Percentiles rank a stretch among this genome's conserved stretches.
These are phyloP conservation scores for Bradypodion pumilum DNA, from an alignment of 2,797 vertebrate genomes.

Conservation along the genomic window DNA sequence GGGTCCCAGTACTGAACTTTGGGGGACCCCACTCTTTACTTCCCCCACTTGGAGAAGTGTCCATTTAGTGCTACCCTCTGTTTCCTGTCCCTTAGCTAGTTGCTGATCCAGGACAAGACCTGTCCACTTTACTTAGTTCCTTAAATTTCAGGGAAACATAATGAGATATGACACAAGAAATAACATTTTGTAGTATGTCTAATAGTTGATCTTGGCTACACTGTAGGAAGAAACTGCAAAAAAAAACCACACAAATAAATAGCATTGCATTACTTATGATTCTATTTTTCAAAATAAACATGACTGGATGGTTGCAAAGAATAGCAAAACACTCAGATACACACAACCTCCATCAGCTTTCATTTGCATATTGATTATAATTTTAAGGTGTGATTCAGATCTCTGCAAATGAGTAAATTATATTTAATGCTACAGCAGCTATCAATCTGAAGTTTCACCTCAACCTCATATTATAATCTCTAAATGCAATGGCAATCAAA, in stretches of 20 bases:
- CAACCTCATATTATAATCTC: not conserved
- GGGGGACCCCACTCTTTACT: too few species aligned
- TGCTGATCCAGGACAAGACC: too few species aligned
- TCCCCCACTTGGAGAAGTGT: too few species aligned
- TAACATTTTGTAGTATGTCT: slow-evolving; percentile 63
- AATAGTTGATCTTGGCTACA: slow-evolving; percentile 47
- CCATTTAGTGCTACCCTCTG: too few species aligned
- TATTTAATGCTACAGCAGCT: slow-evolving; percentile 34
- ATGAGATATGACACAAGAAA: slow-evolving; percentile 74
- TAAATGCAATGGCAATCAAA: slow-evolving; percentile 24
- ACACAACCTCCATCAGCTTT: not conserved
- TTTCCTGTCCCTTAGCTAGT: too few species aligned
- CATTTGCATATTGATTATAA: slow-evolving; percentile 20
- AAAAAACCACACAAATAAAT: slow-evolving; percentile 14
- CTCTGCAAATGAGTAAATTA: not conserved
- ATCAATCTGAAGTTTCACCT: slow-evolving; percentile 5
- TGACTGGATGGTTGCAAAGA: not conserved
- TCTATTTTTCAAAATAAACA: slow-evolving; percentile 24
- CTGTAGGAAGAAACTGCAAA: slow-evolving; percentile 40
- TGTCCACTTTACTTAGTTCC: too few species aligned
- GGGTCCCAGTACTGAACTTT: too few species aligned
- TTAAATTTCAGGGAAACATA: slow-evolving; percentile 67
- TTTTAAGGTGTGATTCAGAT: slow-evolving; percentile 33
- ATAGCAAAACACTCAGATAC: not conserved
- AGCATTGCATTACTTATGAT: slow-evolving; percentile 18